phyloP scores from a whole-genome alignment of 2,797 vertebrate species.

The Passerculus sandwichensis region DNA sequence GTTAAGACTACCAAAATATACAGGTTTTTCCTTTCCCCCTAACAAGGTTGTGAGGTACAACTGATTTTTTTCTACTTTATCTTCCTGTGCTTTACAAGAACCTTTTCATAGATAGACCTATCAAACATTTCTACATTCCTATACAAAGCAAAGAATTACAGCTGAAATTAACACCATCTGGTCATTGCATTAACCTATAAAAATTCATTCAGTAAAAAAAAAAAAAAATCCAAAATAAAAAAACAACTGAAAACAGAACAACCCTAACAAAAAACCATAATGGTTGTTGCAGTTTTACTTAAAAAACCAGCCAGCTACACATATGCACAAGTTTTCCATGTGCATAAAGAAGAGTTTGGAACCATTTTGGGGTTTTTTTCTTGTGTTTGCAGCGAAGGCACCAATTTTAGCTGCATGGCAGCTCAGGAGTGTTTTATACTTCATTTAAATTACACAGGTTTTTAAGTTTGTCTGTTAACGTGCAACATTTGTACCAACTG shows the following conservation, averaged over 20 bases:
- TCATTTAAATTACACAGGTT: constrained; percentile 48
- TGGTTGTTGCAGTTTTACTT: constrained; percentile 41
- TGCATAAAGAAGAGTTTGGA: constrained; percentile 22
- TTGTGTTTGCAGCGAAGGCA: constrained; percentile 56
- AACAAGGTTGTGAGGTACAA: constrained; percentile 61
- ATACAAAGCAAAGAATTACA: constrained; percentile 71
- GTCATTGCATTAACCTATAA: constrained; percentile 67
- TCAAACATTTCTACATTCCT: constrained; percentile 64
- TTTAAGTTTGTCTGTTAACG: background rate
- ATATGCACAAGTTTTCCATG: background rate
- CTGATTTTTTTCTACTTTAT: constrained; percentile 58
- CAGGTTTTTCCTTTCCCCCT: constrained; percentile 40
- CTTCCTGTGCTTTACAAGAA: constrained; percentile 66
- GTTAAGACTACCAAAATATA: constrained; percentile 72
- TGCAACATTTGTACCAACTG: constrained; percentile 9
- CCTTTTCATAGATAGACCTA: constrained; percentile 52
- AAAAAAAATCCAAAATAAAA: background rate
- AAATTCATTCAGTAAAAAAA: constrained; percentile 40
- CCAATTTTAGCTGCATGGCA: constrained; percentile 56
- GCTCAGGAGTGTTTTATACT: constrained; percentile 60
- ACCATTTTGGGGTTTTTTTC: background rate
- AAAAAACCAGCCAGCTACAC: constrained; percentile 22
- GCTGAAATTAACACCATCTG: constrained; percentile 68
- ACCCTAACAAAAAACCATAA: background rate
- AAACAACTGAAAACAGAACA: background rate